Percentiles rank a stretch among this genome's conserved stretches.
phyloP scores from a whole-genome alignment of 2,797 vertebrate species.

The Gorsachius magnificus region DNA sequence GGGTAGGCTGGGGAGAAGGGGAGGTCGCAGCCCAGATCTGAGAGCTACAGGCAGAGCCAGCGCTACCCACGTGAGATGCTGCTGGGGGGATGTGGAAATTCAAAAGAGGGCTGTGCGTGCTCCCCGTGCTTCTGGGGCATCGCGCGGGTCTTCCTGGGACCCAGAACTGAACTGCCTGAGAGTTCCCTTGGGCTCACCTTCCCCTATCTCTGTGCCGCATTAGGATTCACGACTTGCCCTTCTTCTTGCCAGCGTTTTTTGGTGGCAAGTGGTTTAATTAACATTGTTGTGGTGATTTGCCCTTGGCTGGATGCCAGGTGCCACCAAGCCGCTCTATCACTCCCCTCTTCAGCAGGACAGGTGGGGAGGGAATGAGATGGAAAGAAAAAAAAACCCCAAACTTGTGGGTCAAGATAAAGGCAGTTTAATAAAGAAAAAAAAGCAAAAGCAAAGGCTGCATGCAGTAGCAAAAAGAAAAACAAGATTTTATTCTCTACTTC shows the following conservation, averaged over 20 bases:
- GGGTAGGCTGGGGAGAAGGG: background rate
- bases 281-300: too few relatives aligned
- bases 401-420: too few relatives aligned
- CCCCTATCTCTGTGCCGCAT: fast-evolving
- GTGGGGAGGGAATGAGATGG: too few relatives aligned
- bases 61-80: background rate
- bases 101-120: background rate
- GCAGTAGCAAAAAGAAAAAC: too few relatives aligned
- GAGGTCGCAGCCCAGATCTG: background rate
- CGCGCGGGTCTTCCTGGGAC: background rate
- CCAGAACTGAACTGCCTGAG: background rate
- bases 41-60: background rate
- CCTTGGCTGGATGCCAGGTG: too few relatives aligned
- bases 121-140: background rate
- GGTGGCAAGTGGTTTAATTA: background rate
- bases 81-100: background rate
- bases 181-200: background rate
- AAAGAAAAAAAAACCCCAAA: too few relatives aligned
- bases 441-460: too few relatives aligned
- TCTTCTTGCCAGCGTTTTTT: background rate
- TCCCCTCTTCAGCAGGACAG: too few relatives aligned
- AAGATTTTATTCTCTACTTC: too few relatives aligned
- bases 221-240: background rate
- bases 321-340: too few relatives aligned
- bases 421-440: too few relatives aligned